Conservation (phyloP, 1,140 invertebrate genomes). For the Drosophila nigromelanica region DNA sequence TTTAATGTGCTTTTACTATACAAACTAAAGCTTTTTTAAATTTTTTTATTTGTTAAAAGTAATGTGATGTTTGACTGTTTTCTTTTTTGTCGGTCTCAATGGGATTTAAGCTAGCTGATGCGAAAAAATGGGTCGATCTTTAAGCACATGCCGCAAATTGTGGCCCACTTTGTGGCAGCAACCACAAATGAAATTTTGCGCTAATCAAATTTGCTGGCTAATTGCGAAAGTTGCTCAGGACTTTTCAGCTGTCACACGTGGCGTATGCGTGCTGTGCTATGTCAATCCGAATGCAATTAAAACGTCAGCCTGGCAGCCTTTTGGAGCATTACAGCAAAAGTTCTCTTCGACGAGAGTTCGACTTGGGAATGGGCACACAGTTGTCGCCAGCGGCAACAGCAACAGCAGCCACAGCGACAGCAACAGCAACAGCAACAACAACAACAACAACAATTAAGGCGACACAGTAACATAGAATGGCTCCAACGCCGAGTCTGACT, state of each 20-base stretch:
- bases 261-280: constrained; percentile 28
- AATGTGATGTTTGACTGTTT: neutral
- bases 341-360: constrained; percentile 39
- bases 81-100: neutral
- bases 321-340: constrained; percentile 53
- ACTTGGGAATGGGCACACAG: constrained; percentile 70
- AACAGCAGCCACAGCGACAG: constrained; percentile 32
- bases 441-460: constrained; percentile 42
- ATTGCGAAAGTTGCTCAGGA: constrained; percentile 27
- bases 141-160: constrained; percentile 39
- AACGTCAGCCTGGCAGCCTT: constrained; percentile 47
- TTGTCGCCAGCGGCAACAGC: constrained; percentile 58
- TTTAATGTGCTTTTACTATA: neutral
- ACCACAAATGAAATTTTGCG: constrained; percentile 18
- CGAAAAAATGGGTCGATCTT: constrained; percentile 66
- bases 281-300: constrained; percentile 72
- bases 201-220: constrained; percentile 37
- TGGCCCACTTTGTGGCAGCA: constrained; percentile 63
- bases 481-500: constrained; percentile 40
- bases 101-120: constrained; percentile 2
- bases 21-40: neutral
- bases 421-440: constrained; percentile 13
- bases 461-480: constrained; percentile 73
- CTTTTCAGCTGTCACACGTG: constrained; percentile 6
- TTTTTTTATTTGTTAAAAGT: neutral